Conservation (phyloP, 2,888 invertebrate species). For the Plutella xylostella region DNA sequence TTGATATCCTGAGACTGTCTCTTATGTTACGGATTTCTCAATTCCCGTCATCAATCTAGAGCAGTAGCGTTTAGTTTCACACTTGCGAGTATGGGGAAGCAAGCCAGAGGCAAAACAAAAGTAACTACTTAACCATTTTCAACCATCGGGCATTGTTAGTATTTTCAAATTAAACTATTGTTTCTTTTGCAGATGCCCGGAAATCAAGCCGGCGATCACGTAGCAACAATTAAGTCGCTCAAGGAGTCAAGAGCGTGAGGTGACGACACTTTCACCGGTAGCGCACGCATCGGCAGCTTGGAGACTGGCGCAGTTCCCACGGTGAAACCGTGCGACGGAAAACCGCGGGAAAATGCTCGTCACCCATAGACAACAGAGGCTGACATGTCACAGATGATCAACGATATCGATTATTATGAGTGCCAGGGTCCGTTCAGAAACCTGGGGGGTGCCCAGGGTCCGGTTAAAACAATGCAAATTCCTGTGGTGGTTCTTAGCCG, state of each 20-base stretch:
- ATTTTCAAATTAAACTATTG: too few species aligned
- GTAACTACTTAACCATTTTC: too few species aligned
- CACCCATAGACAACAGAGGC: slow-evolving; percentile 31
- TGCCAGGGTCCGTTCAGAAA: slow-evolving; percentile 26
- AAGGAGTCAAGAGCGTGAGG: slow-evolving; percentile 30
- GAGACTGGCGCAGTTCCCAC: slow-evolving; percentile 26
- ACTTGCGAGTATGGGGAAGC: too few species aligned
- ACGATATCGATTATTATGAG: slow-evolving; percentile 28
- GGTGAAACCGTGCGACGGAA: slow-evolving; percentile 57
- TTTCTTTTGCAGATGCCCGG: slow-evolving; percentile 4
- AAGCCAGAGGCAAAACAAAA: too few species aligned
- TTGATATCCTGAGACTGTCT: too few species aligned
- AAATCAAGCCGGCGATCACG: slow-evolving; percentile 1
- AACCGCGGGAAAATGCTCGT: slow-evolving; percentile 47
- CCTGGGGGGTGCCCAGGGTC: slow-evolving; percentile 23
- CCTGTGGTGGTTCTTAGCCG: slow-evolving; percentile 24
- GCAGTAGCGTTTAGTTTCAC: too few species aligned
- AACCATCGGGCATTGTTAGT: too few species aligned
- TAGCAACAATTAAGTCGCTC: slow-evolving; percentile 35
- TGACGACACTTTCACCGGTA: slow-evolving; percentile 51
- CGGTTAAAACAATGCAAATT: slow-evolving; percentile 46
- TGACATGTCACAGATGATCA: slow-evolving; percentile 46
- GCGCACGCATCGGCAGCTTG: slow-evolving; percentile 27
- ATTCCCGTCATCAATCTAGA: too few species aligned
- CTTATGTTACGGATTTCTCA: too few species aligned